A percentile compares a stretch with the other conserved stretches of the same genome.
Evolutionary conservation across 2,888 invertebrate genomes (phyloP).

Genomic region (Euspilapteryx auroguttella): DNA sequence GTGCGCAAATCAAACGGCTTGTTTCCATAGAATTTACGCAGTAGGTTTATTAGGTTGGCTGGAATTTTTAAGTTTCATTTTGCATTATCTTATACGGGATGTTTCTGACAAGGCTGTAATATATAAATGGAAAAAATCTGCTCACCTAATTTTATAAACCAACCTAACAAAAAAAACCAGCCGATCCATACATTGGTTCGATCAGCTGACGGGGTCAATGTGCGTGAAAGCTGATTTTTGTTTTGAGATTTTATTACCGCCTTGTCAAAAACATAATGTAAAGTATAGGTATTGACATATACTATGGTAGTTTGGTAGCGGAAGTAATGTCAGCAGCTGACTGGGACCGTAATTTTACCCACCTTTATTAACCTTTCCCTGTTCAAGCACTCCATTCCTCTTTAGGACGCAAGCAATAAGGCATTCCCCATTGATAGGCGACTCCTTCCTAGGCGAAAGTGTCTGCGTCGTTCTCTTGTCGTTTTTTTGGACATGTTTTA

Average conservation of each 20-base stretch:
- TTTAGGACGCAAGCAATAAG: constrained; percentile 46
- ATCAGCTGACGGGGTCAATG: too few species aligned
- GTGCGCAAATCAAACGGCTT: constrained; percentile 42
- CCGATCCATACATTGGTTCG: too few species aligned
- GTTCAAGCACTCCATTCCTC: constrained; percentile 32
- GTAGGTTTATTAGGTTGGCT: constrained; percentile 30
- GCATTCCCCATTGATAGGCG: constrained; percentile 43
- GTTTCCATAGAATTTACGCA: constrained; percentile 41
- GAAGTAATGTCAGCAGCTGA: not conserved
- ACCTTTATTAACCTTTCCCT: constrained; percentile 44
- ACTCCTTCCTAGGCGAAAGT: constrained; percentile 32
- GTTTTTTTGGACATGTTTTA: constrained; percentile 33
- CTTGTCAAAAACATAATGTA: not conserved
- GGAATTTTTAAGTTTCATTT: constrained; percentile 8
- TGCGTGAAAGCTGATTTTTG: too few species aligned
- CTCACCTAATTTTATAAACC: not conserved
- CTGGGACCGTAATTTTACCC: constrained; percentile 3
- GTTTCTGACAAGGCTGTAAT: too few species aligned
- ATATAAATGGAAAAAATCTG: not conserved
- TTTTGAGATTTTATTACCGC: too few species aligned
- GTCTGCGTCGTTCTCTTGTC: constrained; percentile 26
- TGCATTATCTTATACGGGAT: not conserved
- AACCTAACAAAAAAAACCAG: not conserved
- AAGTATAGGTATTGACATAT: not conserved
- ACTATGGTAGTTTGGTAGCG: not conserved